Evolutionary conservation across 2,113 vertebrate genomes (phyloP).

Genomic region (Fregata magnificens): DNA sequence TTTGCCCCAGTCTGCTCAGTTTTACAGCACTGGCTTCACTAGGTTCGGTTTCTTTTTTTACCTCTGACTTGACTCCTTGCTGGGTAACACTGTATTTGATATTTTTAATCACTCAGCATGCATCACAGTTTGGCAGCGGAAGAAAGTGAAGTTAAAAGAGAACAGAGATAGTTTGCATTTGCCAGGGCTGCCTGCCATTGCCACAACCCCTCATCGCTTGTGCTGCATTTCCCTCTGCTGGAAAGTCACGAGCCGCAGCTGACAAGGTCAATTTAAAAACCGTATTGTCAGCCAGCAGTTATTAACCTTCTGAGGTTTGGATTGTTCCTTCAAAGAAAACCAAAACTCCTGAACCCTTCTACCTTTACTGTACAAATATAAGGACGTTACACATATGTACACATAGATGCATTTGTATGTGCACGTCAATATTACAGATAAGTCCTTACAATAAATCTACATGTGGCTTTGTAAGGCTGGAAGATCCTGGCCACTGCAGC

Average conservation of each 20-base stretch:
- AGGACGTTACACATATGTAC: rapidly evolving
- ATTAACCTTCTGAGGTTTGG: neutral
- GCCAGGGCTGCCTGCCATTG: slow-evolving; percentile 63
- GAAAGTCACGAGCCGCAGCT: neutral
- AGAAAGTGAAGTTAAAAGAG: slow-evolving; percentile 67
- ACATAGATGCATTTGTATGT: rapidly evolving
- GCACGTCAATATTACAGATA: no score
- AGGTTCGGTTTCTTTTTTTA: neutral
- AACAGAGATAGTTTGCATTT: slow-evolving; percentile 1
- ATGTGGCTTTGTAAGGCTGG: neutral
- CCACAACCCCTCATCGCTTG: neutral
- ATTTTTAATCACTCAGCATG: slow-evolving; percentile 46
- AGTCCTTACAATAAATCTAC: rapidly evolving
- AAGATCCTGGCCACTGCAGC: no score
- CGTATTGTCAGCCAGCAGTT: rapidly evolving
- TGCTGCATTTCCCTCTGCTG: slow-evolving; percentile 20
- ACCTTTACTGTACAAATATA: rapidly evolving
- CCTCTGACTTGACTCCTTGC: neutral
- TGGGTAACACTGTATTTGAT: slow-evolving; percentile 34
- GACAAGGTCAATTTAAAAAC: neutral
- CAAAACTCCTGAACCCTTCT: neutral
- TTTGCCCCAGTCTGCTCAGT: neutral
- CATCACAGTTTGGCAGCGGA: slow-evolving; percentile 68
- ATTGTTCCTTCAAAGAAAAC: neutral
- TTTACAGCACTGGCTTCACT: neutral